phyloP scores from a whole-genome alignment of 2,888 invertebrate species.

The Entomobrya proxima region DNA sequence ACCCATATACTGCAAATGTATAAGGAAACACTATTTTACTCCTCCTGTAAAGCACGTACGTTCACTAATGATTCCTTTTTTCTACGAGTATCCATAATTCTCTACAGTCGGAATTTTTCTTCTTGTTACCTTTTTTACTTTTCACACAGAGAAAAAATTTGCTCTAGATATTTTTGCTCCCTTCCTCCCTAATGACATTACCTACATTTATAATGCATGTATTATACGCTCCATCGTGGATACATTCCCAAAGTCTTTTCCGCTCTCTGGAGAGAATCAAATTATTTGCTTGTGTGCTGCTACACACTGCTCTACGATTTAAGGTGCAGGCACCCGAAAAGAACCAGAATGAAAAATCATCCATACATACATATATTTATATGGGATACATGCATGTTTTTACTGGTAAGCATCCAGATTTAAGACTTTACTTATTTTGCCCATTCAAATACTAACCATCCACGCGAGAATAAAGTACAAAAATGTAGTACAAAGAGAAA shows the following conservation, averaged over 20 bases:
- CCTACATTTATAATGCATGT: slow-evolving; percentile 26
- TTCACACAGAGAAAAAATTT: background rate
- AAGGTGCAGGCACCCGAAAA: slow-evolving; percentile 24
- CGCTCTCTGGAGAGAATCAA: slow-evolving; percentile 10
- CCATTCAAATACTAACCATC: background rate
- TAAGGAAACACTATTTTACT: too few species aligned
- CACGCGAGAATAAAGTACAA: background rate
- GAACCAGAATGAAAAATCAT: background rate
- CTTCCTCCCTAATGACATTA: slow-evolving; percentile 13
- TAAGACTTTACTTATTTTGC: background rate
- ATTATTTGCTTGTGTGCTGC: slow-evolving; percentile 14
- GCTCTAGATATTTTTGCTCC: slow-evolving; percentile 12
- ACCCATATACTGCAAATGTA: background rate
- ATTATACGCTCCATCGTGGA: background rate
- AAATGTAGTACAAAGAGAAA: background rate
- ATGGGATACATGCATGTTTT: too few species aligned
- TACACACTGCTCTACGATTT: too few species aligned
- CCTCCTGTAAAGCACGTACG: background rate
- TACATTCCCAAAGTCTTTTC: background rate
- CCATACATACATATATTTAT: background rate
- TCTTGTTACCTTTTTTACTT: background rate
- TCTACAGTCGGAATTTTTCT: background rate
- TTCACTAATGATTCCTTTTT: background rate
- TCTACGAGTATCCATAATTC: background rate
- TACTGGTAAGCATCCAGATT: background rate